Evolutionary conservation across 2,113 vertebrate species (phyloP).

Genomic region (Lampris incognitus): DNA sequence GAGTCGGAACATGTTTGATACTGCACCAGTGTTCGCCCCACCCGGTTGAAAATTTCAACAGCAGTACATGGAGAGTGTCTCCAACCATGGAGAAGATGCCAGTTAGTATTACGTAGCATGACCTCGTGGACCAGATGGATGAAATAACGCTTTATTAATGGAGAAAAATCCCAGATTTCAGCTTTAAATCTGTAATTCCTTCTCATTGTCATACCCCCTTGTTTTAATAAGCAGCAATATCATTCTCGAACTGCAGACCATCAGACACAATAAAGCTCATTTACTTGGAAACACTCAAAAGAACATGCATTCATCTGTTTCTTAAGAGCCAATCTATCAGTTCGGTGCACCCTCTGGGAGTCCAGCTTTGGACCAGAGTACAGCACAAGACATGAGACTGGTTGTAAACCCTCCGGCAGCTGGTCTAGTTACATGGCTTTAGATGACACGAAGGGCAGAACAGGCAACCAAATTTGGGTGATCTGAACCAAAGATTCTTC

Average conservation of each 20-base stretch:
- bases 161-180: not conserved
- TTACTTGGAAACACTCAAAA: constrained; percentile 56
- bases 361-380: constrained; percentile 29
- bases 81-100: no score
- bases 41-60: no score
- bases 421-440: constrained; percentile 31
- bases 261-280: constrained; percentile 36
- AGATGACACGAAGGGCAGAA: not conserved
- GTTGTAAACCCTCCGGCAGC: constrained; percentile 40
- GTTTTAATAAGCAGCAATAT: constrained; percentile 25
- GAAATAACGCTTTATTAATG: no score
- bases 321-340: constrained; percentile 48
- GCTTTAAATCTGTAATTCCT: not conserved
- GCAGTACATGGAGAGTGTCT: no score
- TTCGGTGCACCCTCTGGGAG: constrained; percentile 44
- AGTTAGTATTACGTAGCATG: no score
- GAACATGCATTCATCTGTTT: not conserved
- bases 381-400: constrained; percentile 22
- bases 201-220: constrained; percentile 3
- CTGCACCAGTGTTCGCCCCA: no score
- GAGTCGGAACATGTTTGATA: no score
- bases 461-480: constrained; percentile 5
- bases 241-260: constrained; percentile 21
- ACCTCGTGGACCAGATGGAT: no score
- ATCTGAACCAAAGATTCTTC: constrained; percentile 1